A percentile compares a stretch with the other conserved stretches of the same genome.
These are phyloP conservation scores for Channa argus DNA, from an alignment of 2,113 vertebrate species.

Conservation along the genomic window DNA sequence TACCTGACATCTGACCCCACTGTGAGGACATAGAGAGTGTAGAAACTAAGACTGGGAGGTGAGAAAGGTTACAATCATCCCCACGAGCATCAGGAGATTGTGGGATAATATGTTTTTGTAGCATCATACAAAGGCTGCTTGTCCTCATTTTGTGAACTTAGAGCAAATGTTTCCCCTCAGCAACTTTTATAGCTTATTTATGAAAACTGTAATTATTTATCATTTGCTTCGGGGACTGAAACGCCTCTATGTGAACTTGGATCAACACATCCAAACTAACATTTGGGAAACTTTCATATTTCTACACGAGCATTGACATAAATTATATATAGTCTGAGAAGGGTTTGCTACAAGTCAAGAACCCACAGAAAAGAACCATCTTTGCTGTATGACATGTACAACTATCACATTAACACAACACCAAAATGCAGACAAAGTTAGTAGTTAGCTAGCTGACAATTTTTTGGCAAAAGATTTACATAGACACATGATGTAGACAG, in stretches of 20 bases:
- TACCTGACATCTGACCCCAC: conserved; percentile 1
- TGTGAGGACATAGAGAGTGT: neutral
- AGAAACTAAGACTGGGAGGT: neutral
- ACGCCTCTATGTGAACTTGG: neutral
- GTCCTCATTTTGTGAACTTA: conserved; percentile 54
- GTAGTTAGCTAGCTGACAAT: too few relatives aligned
- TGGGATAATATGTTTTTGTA: conserved; percentile 16
- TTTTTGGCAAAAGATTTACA: too few relatives aligned
- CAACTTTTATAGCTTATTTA: conserved; percentile 51
- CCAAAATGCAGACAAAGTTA: too few relatives aligned
- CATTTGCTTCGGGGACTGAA: conserved; percentile 35
- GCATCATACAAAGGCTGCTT: conserved; percentile 3
- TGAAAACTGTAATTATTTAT: conserved; percentile 63
- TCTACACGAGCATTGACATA: too few relatives aligned
- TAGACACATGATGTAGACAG: too few relatives aligned
- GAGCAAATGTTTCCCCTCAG: conserved; percentile 41
- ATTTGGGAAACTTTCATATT: too few relatives aligned
- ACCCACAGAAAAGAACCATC: too few relatives aligned
- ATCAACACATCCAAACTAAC: too few relatives aligned
- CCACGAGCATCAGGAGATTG: conserved; percentile 7
- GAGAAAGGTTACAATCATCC: neutral
- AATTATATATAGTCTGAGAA: too few relatives aligned
- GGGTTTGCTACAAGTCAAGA: too few relatives aligned
- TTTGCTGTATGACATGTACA: too few relatives aligned
- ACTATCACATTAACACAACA: too few relatives aligned